Percentiles rank a stretch among this genome's conserved stretches.
phyloP scores from a whole-genome alignment of 2,888 invertebrate species.

The Teinopalpus imperialis region DNA sequence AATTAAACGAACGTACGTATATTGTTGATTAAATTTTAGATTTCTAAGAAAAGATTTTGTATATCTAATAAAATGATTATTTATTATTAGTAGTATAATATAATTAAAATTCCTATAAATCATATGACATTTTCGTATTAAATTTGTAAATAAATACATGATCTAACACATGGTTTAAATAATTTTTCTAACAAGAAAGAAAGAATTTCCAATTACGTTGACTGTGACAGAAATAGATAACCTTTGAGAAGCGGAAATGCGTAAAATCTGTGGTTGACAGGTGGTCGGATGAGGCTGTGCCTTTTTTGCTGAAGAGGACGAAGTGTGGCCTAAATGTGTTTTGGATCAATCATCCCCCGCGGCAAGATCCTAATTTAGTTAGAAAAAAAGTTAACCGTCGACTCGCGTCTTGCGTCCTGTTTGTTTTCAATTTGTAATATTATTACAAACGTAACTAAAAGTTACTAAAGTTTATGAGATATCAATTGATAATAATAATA shows the following conservation, averaged over 20 bases:
- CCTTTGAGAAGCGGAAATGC: conserved; percentile 49
- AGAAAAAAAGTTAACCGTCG: conserved; percentile 30
- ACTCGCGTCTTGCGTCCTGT: conserved; percentile 9
- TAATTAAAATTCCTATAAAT: too few species aligned
- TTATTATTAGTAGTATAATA: too few species aligned
- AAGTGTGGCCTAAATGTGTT: conserved; percentile 53
- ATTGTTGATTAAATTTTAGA: too few species aligned
- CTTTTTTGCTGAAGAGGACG: conserved; percentile 42
- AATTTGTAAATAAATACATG: too few species aligned
- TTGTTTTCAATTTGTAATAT: conserved; percentile 1
- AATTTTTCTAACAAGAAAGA: not conserved
- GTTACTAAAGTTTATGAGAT: too few species aligned
- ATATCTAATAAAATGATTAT: too few species aligned
- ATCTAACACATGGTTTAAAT: not conserved
- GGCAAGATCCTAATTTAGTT: conserved; percentile 29
- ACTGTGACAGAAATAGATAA: conserved; percentile 23
- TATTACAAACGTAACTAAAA: not conserved
- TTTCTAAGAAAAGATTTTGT: too few species aligned
- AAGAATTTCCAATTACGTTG: conserved; percentile 1
- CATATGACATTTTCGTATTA: too few species aligned
- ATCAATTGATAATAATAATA: too few species aligned
- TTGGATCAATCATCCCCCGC: conserved; percentile 55
- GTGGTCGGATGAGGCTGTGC: conserved; percentile 59
- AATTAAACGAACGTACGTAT: too few species aligned
- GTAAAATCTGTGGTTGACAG: conserved; percentile 50